A percentile compares a stretch with the other conserved stretches of the same genome.
Conservation (phyloP, 2,797 vertebrate species). For the Anguilla obscura region DNA sequence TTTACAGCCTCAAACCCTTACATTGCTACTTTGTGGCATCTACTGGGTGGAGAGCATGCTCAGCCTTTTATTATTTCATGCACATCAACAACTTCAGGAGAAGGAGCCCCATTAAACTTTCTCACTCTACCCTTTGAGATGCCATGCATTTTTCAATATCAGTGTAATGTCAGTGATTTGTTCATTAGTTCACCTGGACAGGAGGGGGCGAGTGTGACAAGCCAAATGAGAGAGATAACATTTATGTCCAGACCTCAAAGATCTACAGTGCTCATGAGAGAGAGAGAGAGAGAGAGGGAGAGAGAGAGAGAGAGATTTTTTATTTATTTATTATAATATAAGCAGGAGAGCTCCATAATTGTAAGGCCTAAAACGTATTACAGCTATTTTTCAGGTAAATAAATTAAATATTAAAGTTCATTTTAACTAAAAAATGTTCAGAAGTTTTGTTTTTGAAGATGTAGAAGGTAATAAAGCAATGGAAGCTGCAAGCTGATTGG, state of each 20-base stretch:
- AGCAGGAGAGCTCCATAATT: too few relatives aligned
- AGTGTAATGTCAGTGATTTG: constrained; percentile 73
- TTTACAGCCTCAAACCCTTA: not conserved
- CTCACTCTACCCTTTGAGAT: constrained; percentile 67
- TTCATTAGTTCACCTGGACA: constrained; percentile 65
- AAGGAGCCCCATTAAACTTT: constrained; percentile 57
- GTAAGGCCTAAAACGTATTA: too few relatives aligned
- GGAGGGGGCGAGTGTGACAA: constrained; percentile 63
- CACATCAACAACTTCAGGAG: constrained; percentile 53
- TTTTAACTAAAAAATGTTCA: not conserved
- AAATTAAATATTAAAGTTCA: not conserved
- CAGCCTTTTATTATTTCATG: constrained; percentile 52
- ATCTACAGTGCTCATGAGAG: not conserved
- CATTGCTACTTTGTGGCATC: constrained; percentile 38
- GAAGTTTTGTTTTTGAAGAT: constrained; percentile 40
- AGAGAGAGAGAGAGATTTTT: not conserved
- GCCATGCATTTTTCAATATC: constrained; percentile 76
- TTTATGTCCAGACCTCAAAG: constrained; percentile 56
- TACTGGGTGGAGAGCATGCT: not conserved
- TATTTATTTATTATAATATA: too few relatives aligned
- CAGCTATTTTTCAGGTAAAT: not conserved
- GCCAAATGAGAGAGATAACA: constrained; percentile 71
- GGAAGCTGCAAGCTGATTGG: constrained; percentile 39
- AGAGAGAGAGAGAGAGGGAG: not conserved
- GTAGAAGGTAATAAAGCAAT: constrained; percentile 26